These are phyloP conservation scores for Temnothorax unifasciatus DNA, from an alignment of 2,888 invertebrate species.

Conservation along the genomic window DNA sequence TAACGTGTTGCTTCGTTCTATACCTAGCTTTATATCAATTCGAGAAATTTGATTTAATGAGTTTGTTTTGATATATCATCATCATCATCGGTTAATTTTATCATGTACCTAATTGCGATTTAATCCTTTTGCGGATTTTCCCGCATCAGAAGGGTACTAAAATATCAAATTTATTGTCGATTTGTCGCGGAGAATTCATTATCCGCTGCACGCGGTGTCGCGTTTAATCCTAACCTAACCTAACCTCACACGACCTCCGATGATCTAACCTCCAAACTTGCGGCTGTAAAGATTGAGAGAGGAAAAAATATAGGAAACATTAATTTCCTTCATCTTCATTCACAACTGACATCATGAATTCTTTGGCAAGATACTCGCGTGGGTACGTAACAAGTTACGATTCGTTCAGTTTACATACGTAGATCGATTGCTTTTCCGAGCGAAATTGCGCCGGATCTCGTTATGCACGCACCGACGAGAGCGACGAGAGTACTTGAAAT, in stretches of 20 bases:
- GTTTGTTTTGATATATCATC: background rate
- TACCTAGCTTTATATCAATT: background rate
- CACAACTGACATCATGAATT: constrained; percentile 27
- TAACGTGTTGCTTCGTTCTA: background rate
- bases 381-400: constrained; percentile 36
- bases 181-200: background rate
- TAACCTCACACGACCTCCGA: background rate
- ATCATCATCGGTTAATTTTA: background rate
- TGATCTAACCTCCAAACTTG: constrained; percentile 22
- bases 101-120: background rate
- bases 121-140: background rate
- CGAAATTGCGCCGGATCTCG: background rate
- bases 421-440: background rate
- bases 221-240: background rate
- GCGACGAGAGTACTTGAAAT: background rate
- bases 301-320: background rate
- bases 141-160: background rate
- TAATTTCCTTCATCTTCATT: background rate
- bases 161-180: background rate
- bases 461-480: background rate
- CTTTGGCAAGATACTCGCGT: constrained; percentile 34
- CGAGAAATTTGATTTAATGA: background rate
- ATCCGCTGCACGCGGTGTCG: background rate
- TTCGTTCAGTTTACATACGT: background rate
- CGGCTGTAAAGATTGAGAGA: background rate